phyloP scores from a whole-genome alignment of 2,888 invertebrate genomes.

The Aspidapion aeneum region DNA sequence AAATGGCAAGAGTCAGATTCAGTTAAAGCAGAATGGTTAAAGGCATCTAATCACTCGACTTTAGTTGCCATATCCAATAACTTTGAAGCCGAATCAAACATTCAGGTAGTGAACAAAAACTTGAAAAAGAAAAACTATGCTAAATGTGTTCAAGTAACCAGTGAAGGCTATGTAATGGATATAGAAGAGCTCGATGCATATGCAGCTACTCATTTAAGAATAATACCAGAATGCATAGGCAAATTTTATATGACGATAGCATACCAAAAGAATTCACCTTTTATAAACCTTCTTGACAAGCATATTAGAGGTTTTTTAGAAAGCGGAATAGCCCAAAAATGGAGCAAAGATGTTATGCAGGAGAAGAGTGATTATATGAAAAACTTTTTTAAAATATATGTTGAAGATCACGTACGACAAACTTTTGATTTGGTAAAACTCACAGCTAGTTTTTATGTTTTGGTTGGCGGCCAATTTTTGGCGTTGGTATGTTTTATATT shows the following conservation, averaged over 20 bases:
- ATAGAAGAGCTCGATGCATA: constrained; percentile 32
- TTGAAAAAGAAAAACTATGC: constrained; percentile 2
- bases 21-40: constrained; percentile 13
- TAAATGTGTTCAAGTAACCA: not conserved
- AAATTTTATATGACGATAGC: not conserved
- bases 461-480: not conserved
- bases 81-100: not conserved
- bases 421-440: not conserved
- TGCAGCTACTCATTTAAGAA: not conserved
- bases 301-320: not conserved
- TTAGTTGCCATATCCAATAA: not conserved
- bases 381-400: not conserved
- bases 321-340: not conserved
- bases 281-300: not conserved
- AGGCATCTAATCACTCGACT: constrained; percentile 11
- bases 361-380: not conserved
- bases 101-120: not conserved
- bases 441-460: not conserved
- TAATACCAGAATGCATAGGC: not conserved
- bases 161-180: not conserved
- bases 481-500: not conserved
- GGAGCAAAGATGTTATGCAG: not conserved
- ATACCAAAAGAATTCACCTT: not conserved
- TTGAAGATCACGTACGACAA: not conserved
- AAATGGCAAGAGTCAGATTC: constrained; percentile 20